Conservation (phyloP, 2,113 vertebrate genomes). For the Saguinus midas region DNA sequence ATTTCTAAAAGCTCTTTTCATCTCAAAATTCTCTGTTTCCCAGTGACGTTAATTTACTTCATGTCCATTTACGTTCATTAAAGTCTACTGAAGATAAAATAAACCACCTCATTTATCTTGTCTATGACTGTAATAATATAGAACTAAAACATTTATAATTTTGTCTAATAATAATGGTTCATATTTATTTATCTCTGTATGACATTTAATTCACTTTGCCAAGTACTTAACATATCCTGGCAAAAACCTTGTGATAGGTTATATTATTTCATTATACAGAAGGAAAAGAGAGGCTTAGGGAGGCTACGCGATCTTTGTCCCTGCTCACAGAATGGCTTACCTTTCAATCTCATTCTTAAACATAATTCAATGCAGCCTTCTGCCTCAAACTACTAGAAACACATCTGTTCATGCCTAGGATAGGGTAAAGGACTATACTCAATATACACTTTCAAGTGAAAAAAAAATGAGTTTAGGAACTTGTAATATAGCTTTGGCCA, state of each 20-base stretch:
- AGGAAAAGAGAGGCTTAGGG: not conserved
- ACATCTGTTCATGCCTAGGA: not conserved
- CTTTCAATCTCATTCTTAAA: not conserved
- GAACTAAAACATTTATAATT: not conserved
- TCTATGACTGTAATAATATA: not conserved
- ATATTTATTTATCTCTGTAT: not conserved
- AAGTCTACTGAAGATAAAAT: not conserved
- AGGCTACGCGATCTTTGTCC: not conserved
- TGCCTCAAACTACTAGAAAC: not conserved
- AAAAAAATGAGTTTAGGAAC: not conserved
- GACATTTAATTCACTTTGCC: not conserved
- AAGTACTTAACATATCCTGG: not conserved
- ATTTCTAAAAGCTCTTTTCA: not conserved
- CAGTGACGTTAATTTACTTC: not conserved
- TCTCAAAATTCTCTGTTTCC: not conserved
- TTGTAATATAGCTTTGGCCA: not conserved
- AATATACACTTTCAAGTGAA: not conserved
- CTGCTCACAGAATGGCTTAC: not conserved
- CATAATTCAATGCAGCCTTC: not conserved
- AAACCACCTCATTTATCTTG: not conserved
- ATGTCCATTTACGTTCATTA: not conserved
- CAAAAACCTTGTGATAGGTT: not conserved
- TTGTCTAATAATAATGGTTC: not conserved
- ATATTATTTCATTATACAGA: not conserved
- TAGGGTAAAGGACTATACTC: not conserved